Evolutionary conservation across 2,888 invertebrate genomes (phyloP), one percentile per base, ranked within the genome.

Genomic region (Parnassius orleans): DNA sequence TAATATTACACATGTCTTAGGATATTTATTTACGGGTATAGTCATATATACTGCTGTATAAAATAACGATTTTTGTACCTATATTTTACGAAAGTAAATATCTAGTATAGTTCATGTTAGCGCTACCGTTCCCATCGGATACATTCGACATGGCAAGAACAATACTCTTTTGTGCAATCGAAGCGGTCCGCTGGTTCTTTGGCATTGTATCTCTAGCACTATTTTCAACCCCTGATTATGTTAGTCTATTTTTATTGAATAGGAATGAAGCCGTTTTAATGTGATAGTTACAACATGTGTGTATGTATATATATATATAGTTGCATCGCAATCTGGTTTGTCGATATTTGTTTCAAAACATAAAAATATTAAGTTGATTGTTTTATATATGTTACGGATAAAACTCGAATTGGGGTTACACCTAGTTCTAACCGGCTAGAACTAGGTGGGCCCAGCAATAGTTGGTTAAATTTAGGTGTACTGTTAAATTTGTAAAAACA

Each of bases 101-200:
- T 67, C 68, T 72, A 76, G 74, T 76, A 85, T 84, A 84, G 82
- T 86, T 83, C 78, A 76, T 73, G 75, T 81, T 55, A 61, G 61
- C 61, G 80, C 79, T 77, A 77, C 74, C 73, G 79, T 80, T 82
- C 77, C 77, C 74, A 76, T 76, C 74, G 83, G 87, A 87, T 87
- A 87, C 89, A 87, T 87, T 83, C 78, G 87, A 87, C 80, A 78
- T 79, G 76, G 76, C 83, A 89, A 84, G 86, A 89, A 89, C 89
- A 89, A 89, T 87, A 75, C 78, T 77, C 86, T 83, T 86, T 88
- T 88, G 87, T 87, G 67, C 71, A 75, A 76, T 76, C 74, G 83
- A 74, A 80, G 73, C 85, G 87, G 86, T 84, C 81, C 79, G 78
- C 81, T 81, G 84, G 75, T 68, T 78, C 70, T 72, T 69, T 64